Evolutionary conservation across 1,140 invertebrate species (phyloP), one percentile per base, ranked within the genome.

Genomic region (Micrasema minimum): DNA sequence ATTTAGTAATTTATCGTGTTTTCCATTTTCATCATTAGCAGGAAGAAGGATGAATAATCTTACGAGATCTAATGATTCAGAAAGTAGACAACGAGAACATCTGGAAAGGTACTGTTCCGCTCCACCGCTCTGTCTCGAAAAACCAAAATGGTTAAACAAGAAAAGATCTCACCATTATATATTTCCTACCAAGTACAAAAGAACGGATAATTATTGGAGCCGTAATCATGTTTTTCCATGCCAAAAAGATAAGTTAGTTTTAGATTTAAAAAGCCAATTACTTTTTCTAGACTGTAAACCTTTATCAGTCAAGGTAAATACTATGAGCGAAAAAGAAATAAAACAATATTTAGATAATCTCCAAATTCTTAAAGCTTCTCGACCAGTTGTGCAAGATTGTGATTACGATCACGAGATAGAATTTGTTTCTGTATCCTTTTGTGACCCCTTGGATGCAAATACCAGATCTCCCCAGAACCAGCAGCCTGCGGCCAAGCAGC

Each of bases 1-100:
- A 12, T 55, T 67, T 18, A 61, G 45, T 23, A 31, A 62, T 31
- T 41, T 72, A 14, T 38, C 38, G 7, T 43, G 22, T 35, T 84
- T 82, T 69, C 83, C 83, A 16, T 85, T 85, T 76, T 85, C 83
- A 11, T 85, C 83, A 5, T 68, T 82, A 31, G 82, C 82, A 46
- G 84, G 84, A 35, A 77, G 78, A 67, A 77, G 76, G 66, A 80
- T 81, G 77, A 76, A 77, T 26, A 76, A 18, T n/a, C 20, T 14
- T 2, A 45, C 16, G 12, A 14, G 23, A 2, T 12, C 50, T 14
- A 45, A 18, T 5, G 70, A 75, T 3, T 16, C 45, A 1, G 35
- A 31, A 7, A 12, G 37, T 5, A 59, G 62, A 18, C 48, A 55
- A 10, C 68, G 72, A 10, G 75, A 76, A n/a, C 79, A 80, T 71